phyloP scores from a whole-genome alignment of 2,113 vertebrate species.

The Entelurus aequoreus region DNA sequence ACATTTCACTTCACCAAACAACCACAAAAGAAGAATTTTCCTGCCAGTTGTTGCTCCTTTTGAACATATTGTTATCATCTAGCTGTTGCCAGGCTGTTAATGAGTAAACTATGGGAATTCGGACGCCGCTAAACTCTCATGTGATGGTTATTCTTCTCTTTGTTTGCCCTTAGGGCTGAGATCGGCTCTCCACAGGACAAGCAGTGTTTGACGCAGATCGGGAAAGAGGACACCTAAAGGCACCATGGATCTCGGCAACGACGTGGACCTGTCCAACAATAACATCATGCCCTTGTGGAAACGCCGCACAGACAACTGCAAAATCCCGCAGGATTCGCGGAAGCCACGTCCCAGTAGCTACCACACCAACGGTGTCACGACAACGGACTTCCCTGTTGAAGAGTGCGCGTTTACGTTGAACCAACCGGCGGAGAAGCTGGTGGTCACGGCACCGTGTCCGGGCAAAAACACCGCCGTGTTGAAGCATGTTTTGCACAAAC shows the following conservation, averaged over 20 bases:
- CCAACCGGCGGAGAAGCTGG: conserved; percentile 64
- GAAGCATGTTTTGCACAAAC: conserved; percentile 71
- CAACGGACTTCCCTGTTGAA: conserved; percentile 79
- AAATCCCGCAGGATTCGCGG: conserved; percentile 32
- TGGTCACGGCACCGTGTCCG: conserved; percentile 42
- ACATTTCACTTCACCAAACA: background rate
- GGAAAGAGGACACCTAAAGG: conserved; percentile 4
- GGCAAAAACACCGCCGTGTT: conserved; percentile 38
- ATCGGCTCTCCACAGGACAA: conserved; percentile 12
- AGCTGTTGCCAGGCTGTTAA: conserved; percentile 41
- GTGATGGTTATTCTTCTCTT: conserved; percentile 22
- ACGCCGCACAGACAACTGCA: conserved; percentile 60
- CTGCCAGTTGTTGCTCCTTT: background rate
- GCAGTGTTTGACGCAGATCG: conserved; percentile 22
- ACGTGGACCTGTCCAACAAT: conserved; percentile 75
- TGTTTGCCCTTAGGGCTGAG: conserved; percentile 34
- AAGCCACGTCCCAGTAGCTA: conserved; percentile 77
- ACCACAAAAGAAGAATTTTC: no score
- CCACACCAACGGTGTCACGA: conserved; percentile 76
- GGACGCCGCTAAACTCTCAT: conserved; percentile 20
- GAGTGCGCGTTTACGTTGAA: conserved; percentile 58
- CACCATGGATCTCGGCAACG: conserved; percentile 79
- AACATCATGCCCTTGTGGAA: conserved; percentile 77
- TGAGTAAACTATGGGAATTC: conserved; percentile 49
- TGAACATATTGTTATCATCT: background rate